Evolutionary conservation across 2,113 vertebrate genomes (phyloP), one percentile per base, ranked within the genome.

Genomic region (Xenopus tropicalis): DNA sequence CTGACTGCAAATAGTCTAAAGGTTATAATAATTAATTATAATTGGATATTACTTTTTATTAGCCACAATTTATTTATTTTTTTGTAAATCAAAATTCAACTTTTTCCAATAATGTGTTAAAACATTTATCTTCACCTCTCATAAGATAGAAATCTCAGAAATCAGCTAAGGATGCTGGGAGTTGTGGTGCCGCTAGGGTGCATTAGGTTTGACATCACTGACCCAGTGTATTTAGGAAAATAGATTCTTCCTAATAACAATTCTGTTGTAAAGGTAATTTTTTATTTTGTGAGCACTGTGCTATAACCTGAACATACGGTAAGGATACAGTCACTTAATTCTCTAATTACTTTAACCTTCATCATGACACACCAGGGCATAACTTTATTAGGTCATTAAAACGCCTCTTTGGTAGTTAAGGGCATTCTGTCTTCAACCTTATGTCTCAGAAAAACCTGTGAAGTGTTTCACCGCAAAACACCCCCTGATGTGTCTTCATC

Each of bases 261-360:
- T 54, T 62, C 14, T 44, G 46, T 5, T 46, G 54, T 69, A 23
- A 61, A 75, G n/a, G 69, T 75, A 66, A 37, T 69, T 68, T 74
- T 25, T 54, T 19, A 61, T 44, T 54, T 19, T 65, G 21, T 13
- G 51, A 62, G 16, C 66, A 42, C 59, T 61, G 57, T 74, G 46
- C 42, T 69, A 56, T 63, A 75, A 75, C 66, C 66, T 69, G 66
- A 75, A 63, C 72, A 75, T 75, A 75, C 58, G 73, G 66, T 75
- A 69, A 75, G 66, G 73, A 24, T 75, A 75, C 73, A 75, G 73
- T 75, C 73, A 75, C 73, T 75, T 75, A 75, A 75, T 75, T 75
- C 73, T 75, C 73, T 75, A 75, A 75, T 75, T 75, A 63, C 73
- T 75, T 75, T 75, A 75, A 75, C 73, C 73, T 75, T 75, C 73